phyloP scores from a whole-genome alignment of 2,888 invertebrate genomes.

The Zeuzera pyrina region DNA sequence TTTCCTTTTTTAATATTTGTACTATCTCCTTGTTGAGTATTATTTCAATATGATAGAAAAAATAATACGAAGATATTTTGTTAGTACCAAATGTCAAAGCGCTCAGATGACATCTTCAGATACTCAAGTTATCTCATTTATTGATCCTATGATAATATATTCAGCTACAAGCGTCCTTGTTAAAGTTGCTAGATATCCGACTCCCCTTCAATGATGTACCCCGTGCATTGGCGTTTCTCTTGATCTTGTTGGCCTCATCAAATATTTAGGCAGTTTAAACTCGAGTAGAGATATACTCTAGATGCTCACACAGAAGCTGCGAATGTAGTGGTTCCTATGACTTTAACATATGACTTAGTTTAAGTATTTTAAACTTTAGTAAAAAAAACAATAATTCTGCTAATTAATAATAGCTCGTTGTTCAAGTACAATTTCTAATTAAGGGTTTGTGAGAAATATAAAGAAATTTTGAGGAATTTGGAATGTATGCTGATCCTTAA shows the following conservation, averaged over 20 bases:
- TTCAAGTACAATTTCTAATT: too few relatives aligned
- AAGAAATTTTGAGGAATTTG: too few relatives aligned
- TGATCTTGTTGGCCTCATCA: constrained; percentile 63
- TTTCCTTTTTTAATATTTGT: too few relatives aligned
- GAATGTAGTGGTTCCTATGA: constrained; percentile 28
- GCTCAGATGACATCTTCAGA: constrained; percentile 5
- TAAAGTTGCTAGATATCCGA: constrained; percentile 44
- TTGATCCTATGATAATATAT: constrained; percentile 57
- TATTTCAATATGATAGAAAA: too few relatives aligned
- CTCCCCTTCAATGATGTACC: constrained; percentile 37
- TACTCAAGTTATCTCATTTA: constrained; percentile 29
- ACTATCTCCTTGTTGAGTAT: too few relatives aligned
- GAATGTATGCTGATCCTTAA: neutral
- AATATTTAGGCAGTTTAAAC: constrained; percentile 66
- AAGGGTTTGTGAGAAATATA: too few relatives aligned
- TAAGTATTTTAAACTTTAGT: neutral
- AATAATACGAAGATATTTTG: too few relatives aligned
- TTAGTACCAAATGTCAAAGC: neutral
- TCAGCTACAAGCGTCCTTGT: constrained; percentile 60
- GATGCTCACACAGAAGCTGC: constrained; percentile 34
- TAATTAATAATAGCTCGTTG: too few relatives aligned
- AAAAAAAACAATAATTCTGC: neutral
- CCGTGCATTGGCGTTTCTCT: constrained; percentile 55
- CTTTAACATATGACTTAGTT: constrained; percentile 30
- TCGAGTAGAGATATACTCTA: constrained; percentile 46